Conservation (phyloP, 2,888 invertebrate species). For the Selenia dentaria region DNA sequence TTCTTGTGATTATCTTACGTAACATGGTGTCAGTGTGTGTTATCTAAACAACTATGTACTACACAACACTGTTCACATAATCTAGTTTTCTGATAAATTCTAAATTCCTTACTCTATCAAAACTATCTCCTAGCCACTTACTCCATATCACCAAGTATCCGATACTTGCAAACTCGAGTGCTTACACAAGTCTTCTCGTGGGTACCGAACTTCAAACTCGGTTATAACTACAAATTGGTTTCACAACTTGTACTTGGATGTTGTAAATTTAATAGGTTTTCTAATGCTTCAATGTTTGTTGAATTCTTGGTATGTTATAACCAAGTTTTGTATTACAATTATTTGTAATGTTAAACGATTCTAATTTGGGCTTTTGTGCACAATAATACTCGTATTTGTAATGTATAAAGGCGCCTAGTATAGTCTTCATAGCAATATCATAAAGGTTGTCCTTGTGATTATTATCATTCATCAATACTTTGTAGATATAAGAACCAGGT, state of each 20-base stretch:
- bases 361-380: no score
- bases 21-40: no score
- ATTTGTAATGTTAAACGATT: neutral
- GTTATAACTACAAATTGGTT: conserved; percentile 42
- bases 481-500: no score
- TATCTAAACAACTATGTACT: no score
- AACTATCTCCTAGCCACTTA: neutral
- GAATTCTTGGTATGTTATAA: neutral
- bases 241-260: conserved; percentile 14
- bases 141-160: neutral
- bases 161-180: neutral
- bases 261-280: conserved; percentile 16
- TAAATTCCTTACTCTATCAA: no score
- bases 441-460: no score
- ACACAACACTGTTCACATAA: no score
- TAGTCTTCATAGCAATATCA: conserved; percentile 5
- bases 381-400: no score
- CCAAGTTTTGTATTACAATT: neutral
- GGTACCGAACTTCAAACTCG: conserved; percentile 19
- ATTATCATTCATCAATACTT: no score
- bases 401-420: conserved; percentile 1
- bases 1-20: no score
- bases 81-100: no score
- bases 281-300: neutral
- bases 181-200: neutral